Evolutionary conservation across 2,888 invertebrate genomes (phyloP).

Genomic region (Cremastobaeus sp.): DNA sequence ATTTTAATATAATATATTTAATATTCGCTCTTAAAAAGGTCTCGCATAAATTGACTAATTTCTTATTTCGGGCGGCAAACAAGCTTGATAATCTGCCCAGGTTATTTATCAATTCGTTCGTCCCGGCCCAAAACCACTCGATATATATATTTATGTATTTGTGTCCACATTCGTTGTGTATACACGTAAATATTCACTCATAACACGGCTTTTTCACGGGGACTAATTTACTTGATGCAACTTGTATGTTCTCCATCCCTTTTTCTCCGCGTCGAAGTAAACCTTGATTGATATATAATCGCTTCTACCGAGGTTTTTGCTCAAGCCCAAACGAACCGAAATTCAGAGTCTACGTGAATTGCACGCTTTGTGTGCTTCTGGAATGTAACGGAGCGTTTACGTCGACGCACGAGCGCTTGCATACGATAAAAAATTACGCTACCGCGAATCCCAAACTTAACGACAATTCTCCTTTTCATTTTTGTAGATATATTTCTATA

Average conservation of each 20-base stretch:
- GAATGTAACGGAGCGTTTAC: no score
- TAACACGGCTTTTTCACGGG: slow-evolving; percentile 8
- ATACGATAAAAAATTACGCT: slow-evolving; percentile 42
- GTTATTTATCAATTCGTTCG: slow-evolving; percentile 24
- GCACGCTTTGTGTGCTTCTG: no score
- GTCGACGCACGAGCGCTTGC: slow-evolving; percentile 27
- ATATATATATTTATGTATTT: slow-evolving; percentile 56
- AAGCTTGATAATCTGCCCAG: slow-evolving; percentile 34
- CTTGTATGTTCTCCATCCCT: neutral
- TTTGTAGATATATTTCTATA: slow-evolving; percentile 45
- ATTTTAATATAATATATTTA: slow-evolving; percentile 56
- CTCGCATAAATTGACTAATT: slow-evolving; percentile 77
- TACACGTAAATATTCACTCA: slow-evolving; percentile 54
- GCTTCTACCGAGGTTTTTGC: no score
- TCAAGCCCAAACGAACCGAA: no score
- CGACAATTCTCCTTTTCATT: slow-evolving; percentile 34
- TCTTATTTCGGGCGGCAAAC: slow-evolving; percentile 68
- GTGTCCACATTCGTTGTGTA: slow-evolving; percentile 53
- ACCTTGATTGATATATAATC: slow-evolving; percentile 7
- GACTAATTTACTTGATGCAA: neutral
- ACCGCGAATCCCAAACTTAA: slow-evolving; percentile 47
- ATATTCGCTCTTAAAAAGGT: slow-evolving; percentile 69
- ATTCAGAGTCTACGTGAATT: no score
- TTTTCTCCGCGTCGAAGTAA: slow-evolving; percentile 25
- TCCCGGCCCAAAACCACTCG: slow-evolving; percentile 37